These are phyloP conservation scores for Cladorhizidae sp. DNA, from an alignment of 37 sponge, comb jelly and placozoan genomes.

Conservation along the genomic window DNA sequence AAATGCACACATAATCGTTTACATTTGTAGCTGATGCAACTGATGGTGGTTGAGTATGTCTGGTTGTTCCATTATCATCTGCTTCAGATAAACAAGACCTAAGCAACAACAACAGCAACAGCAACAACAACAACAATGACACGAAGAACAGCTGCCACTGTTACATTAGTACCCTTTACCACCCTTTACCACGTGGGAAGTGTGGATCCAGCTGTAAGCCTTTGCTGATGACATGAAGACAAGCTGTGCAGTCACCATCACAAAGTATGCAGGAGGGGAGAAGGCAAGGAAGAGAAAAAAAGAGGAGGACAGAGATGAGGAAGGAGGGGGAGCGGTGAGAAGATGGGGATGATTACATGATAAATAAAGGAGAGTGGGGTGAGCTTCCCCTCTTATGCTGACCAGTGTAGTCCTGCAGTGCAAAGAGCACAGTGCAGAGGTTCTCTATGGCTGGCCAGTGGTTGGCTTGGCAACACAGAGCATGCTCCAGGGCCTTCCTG, in stretches of 20 bases:
- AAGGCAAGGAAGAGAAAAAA: no score
- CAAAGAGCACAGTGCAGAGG: conserved; percentile 50
- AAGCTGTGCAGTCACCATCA: conserved; percentile 32
- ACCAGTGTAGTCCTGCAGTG: conserved; percentile 58
- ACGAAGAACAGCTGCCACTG: not conserved
- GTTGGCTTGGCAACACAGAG: conserved; percentile 25
- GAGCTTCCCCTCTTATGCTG: not conserved
- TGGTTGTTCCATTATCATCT: conserved; percentile 22
- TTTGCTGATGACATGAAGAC: conserved; percentile 26
- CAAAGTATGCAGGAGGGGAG: no score
- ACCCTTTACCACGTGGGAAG: conserved; percentile 44
- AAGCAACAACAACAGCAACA: not conserved
- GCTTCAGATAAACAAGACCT: conserved; percentile 43
- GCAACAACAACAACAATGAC: not conserved
- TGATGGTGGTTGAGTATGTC: not conserved
- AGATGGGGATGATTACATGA: not conserved
- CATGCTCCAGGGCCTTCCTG: conserved; percentile 62
- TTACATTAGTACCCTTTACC: not conserved
- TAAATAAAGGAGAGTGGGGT: not conserved
- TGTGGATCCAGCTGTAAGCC: conserved; percentile 37
- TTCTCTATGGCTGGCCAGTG: conserved; percentile 66
- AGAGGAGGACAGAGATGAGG: no score
- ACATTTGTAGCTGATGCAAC: no score
- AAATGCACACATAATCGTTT: no score
- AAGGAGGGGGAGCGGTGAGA: not conserved